phyloP scores from a whole-genome alignment of 2,888 invertebrate genomes.

The Gnatocerus cornutus region DNA sequence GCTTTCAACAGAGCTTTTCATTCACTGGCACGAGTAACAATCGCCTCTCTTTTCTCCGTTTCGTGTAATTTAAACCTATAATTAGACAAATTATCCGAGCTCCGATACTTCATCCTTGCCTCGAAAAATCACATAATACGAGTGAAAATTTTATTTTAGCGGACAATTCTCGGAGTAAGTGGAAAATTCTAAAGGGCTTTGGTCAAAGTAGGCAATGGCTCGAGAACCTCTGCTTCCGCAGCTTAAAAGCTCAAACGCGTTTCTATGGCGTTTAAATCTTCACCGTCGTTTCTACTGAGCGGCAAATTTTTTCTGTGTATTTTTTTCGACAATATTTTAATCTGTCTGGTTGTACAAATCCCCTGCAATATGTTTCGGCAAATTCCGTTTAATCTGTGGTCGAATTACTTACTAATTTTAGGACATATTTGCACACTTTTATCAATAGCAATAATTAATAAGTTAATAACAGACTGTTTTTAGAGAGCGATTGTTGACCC shows the following conservation, averaged over 20 bases:
- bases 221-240: slow-evolving; percentile 59
- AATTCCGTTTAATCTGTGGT: too few relatives aligned
- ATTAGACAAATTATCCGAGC: background rate
- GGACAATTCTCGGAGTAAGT: slow-evolving; percentile 23
- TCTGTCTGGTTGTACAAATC: too few relatives aligned
- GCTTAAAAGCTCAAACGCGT: slow-evolving; percentile 62
- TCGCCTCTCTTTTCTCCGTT: slow-evolving; percentile 5
- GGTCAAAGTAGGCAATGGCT: slow-evolving; percentile 54
- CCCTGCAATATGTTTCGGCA: too few relatives aligned
- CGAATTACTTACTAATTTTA: too few relatives aligned
- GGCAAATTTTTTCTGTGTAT: slow-evolving; percentile 40
- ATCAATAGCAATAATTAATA: too few relatives aligned
- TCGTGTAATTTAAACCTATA: background rate
- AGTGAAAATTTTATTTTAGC: slow-evolving; percentile 4
- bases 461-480: too few relatives aligned
- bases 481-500: too few relatives aligned
- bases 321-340: too few relatives aligned
- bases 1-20: slow-evolving; percentile 44
- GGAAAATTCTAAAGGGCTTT: slow-evolving; percentile 46
- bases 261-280: slow-evolving; percentile 52
- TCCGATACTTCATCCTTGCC: background rate
- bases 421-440: too few relatives aligned
- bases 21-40: slow-evolving; percentile 10
- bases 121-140: too few relatives aligned
- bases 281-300: slow-evolving; percentile 50